Conservation (phyloP, 2,797 vertebrate genomes). For the Pangasius djambal region DNA sequence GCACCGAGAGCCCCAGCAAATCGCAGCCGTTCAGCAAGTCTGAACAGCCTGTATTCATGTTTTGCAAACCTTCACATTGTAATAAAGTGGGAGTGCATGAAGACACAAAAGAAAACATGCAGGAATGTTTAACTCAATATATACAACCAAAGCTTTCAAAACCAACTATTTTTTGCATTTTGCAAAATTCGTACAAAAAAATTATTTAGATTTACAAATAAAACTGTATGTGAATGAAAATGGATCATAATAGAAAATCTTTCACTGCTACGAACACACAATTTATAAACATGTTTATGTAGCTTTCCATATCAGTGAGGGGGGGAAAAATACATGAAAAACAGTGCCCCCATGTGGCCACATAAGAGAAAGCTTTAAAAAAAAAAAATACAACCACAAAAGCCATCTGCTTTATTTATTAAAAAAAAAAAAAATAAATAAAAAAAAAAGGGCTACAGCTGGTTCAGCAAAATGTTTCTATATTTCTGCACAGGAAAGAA, state of each 20-base stretch:
- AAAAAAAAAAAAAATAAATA: not conserved
- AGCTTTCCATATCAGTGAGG: not conserved
- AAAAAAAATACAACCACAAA: not conserved
- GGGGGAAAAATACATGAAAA: not conserved
- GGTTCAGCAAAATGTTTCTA: not conserved
- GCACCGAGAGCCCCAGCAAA: not conserved
- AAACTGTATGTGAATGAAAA: not conserved
- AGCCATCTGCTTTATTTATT: too few relatives aligned
- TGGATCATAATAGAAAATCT: not conserved
- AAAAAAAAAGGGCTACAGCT: not conserved
- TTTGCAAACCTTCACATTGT: not conserved
- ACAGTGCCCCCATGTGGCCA: conserved; percentile 21
- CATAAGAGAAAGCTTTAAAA: not conserved
- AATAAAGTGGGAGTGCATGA: not conserved
- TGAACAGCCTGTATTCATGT: not conserved
- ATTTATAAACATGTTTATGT: not conserved
- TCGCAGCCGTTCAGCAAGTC: not conserved
- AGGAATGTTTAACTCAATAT: not conserved
- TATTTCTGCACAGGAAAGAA: not conserved
- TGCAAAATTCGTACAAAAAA: not conserved
- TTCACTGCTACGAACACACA: not conserved
- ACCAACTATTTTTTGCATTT: not conserved
- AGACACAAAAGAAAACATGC: not conserved
- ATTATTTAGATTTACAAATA: not conserved
- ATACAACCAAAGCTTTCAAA: not conserved